These are phyloP conservation scores for Chaetura pelagica DNA, from an alignment of 2,113 vertebrate species.

Conservation along the genomic window DNA sequence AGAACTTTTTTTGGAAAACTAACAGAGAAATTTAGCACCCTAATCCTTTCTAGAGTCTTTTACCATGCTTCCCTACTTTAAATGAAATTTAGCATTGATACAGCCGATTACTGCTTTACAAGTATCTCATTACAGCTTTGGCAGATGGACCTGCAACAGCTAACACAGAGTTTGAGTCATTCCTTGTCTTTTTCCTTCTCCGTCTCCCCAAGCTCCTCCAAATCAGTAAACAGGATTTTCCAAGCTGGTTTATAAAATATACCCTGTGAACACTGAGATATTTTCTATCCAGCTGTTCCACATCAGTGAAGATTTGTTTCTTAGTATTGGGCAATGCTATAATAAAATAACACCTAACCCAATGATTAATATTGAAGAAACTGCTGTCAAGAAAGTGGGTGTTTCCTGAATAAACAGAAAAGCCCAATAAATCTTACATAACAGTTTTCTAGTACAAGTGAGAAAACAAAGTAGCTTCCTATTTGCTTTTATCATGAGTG, in stretches of 20 bases:
- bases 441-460: not conserved
- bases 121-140: constrained; percentile 13
- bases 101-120: not conserved
- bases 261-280: not conserved
- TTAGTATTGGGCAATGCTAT: not conserved
- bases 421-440: not conserved
- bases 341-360: constrained; percentile 16
- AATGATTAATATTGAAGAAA: constrained; percentile 2
- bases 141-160: not conserved
- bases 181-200: not conserved
- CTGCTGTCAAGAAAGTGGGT: not conserved
- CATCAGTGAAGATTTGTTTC: not conserved
- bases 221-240: constrained; percentile 33
- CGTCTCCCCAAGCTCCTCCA: not conserved
- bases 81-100: not conserved
- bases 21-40: constrained; percentile 64
- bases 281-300: constrained; percentile 5
- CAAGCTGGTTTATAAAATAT: not conserved
- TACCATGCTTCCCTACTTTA: not conserved
- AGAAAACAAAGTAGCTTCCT: not conserved
- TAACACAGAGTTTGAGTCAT: not conserved
- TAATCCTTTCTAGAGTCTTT: constrained; percentile 26
- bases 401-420: not conserved
- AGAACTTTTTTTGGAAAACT: constrained; percentile 58
- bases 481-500: not conserved